A percentile compares a stretch with the other conserved stretches of the same genome.
phyloP scores from a whole-genome alignment of 2,797 vertebrate genomes.

The Anas bahamensis region DNA sequence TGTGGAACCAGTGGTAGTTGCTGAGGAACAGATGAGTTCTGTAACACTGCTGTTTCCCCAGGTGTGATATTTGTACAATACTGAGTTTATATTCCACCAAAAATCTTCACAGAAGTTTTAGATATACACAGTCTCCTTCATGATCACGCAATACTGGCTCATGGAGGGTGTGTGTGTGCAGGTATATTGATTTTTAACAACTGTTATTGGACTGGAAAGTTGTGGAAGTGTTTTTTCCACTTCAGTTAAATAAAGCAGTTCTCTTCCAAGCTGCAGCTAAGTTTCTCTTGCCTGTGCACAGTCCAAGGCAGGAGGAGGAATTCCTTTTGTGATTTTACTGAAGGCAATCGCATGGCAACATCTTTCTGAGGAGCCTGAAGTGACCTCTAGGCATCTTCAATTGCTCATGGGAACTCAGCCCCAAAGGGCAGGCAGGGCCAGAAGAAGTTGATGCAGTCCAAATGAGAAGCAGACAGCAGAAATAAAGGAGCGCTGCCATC shows the following conservation, averaged over 20 bases:
- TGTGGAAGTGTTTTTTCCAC: too few relatives aligned
- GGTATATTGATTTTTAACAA: rapidly evolving
- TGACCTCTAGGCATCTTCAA: neutral
- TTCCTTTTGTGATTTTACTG: rapidly evolving
- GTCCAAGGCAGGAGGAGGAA: neutral
- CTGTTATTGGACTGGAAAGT: neutral
- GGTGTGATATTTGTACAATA: rapidly evolving
- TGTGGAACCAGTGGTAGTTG: neutral
- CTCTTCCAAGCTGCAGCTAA: neutral
- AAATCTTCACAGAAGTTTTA: neutral
- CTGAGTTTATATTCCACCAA: neutral
- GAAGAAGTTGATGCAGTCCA: neutral
- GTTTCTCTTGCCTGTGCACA: neutral
- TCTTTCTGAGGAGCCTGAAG: neutral
- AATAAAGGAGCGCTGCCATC: rapidly evolving
- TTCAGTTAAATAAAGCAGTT: neutral
- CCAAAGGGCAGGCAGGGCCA: neutral
- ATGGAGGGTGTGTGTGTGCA: too few relatives aligned
- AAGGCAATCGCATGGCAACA: neutral
- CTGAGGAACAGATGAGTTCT: neutral
- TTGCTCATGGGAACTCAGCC: neutral
- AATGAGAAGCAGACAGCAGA: rapidly evolving
- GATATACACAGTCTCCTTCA: rapidly evolving
- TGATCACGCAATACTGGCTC: rapidly evolving
- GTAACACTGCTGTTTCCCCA: neutral